Base-by-base conservation (phyloP, 2,113 vertebrate genomes). In the Psilopsiagon aymara region DNA sequence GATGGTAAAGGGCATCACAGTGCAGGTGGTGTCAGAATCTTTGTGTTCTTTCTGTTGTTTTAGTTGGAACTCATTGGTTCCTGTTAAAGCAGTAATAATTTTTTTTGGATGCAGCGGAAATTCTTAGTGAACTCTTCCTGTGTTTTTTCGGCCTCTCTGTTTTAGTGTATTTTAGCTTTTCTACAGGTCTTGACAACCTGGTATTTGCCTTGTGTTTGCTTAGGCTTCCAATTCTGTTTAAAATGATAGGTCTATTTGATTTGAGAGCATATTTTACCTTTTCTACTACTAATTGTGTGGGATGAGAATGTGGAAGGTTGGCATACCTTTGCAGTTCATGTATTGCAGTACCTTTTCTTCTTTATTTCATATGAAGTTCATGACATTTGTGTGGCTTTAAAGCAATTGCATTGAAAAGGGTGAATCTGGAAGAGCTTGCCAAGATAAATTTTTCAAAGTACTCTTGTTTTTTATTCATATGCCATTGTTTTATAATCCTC, bases 31-130 rank as follows among this genome's bases (percentile, higher is more conserved):
- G 94, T 93, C 68, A 71, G 19, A 83, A 64, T 24, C 25, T 68
- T 86, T 96, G 55, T 93, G 73, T 77, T 97, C n/a, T 68, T 77
- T 60, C 67, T 59, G 13, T 52, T 15, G 62, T 86, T 97, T 88
- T 90, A 10, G 92, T 82, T 90, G 52, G 86, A 95, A 55, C 57
- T 88, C 82, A 24, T 93, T 95, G 90, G 68, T 90, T 95, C 84
- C 82, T 96, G 52, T 90, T 75, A 82, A 78, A 91, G 52, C 63
- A 84, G 81, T 80, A 91, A 94, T 86, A 6, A 75, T 82, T 39
- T 96, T 96, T 86, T 86, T 88, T 92, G 29, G 79, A 80, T 77
- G 59, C 49, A 82, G 68, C 44, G 83, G 62, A 91, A 89, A 70
- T 73, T 70, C 76, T 51, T 85, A 51, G 59, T 88, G 78, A 97